Conservation (phyloP, 2,888 invertebrate genomes). For the Furcula furcula region DNA sequence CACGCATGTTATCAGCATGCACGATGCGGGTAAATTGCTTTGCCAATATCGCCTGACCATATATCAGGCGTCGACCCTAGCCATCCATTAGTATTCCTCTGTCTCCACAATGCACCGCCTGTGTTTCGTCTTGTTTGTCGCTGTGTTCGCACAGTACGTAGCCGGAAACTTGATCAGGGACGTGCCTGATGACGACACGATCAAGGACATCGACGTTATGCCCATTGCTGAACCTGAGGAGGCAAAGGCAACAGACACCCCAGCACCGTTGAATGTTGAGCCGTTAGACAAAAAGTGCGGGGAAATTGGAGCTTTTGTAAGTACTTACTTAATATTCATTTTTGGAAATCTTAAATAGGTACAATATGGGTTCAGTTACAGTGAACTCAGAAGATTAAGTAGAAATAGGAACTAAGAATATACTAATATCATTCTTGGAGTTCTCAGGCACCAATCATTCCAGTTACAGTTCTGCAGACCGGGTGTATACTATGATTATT, state of each 20-base stretch:
- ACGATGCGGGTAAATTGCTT: conserved; percentile 14
- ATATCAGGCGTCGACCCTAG: conserved; percentile 20
- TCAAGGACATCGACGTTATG: conserved; percentile 21
- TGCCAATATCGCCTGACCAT: conserved; percentile 11
- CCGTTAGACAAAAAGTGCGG: conserved; percentile 35
- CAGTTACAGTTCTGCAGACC: too few relatives aligned
- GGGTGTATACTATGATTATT: too few relatives aligned
- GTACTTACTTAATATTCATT: conserved; percentile 28
- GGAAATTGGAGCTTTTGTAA: conserved; percentile 59
- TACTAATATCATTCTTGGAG: too few relatives aligned
- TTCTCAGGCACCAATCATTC: too few relatives aligned
- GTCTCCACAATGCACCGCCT: conserved; percentile 27
- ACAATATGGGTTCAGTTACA: too few relatives aligned
- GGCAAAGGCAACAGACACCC: conserved; percentile 5
- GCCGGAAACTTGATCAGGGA: conserved; percentile 40
- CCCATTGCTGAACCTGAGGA: conserved; percentile 7
- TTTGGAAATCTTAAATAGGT: too few relatives aligned
- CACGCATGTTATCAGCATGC: conserved; percentile 19
- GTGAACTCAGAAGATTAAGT: too few relatives aligned
- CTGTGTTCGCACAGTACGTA: conserved; percentile 32
- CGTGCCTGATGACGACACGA: conserved; percentile 19
- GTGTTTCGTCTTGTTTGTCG: conserved; percentile 21
- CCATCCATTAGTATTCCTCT: conserved; percentile 18
- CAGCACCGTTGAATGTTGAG: conserved; percentile 4
- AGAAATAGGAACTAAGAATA: too few relatives aligned